A percentile compares a stretch with the other conserved stretches of the same genome.
Evolutionary conservation across 2,113 vertebrate genomes (phyloP).

Genomic region (Mastomys coucha): DNA sequence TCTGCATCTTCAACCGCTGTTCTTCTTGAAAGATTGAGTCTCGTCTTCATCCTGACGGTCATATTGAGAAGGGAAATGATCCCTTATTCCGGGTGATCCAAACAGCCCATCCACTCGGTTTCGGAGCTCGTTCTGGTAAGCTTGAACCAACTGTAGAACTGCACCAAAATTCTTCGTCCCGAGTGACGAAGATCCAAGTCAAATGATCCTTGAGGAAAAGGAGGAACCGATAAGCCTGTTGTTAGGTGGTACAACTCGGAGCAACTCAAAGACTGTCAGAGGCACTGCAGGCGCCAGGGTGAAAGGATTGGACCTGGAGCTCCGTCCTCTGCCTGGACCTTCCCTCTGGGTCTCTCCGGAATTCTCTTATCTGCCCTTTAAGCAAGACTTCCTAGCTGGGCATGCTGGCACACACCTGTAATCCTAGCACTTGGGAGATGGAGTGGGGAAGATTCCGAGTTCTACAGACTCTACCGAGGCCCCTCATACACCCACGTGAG

Average conservation of each 20-base stretch:
- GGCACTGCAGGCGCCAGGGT: not conserved
- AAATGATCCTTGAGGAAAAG: not conserved
- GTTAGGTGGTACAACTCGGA: not conserved
- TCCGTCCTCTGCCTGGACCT: not conserved
- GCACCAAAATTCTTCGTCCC: not conserved
- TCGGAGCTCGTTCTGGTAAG: not conserved
- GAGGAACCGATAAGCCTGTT: not conserved
- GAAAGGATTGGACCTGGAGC: not conserved
- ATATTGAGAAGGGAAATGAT: not conserved
- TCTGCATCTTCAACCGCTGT: not conserved
- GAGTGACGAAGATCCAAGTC: constrained; percentile 16
- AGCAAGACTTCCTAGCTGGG: not conserved
- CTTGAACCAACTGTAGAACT: not conserved
- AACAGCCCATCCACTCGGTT: not conserved
- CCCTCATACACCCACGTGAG: not conserved
- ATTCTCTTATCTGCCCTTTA: not conserved
- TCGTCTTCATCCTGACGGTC: not conserved
- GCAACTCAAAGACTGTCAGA: not conserved
- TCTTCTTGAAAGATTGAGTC: not conserved
- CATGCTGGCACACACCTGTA: not conserved
- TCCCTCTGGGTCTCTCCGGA: not conserved
- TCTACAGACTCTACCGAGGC: not conserved
- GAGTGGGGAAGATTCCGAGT: not conserved
- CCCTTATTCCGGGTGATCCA: not conserved
- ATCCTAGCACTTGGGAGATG: not conserved